Evolutionary conservation across 37 sponge, comb jelly and placozoan species (phyloP).

Genomic region (Amphimedon queenslandica): DNA sequence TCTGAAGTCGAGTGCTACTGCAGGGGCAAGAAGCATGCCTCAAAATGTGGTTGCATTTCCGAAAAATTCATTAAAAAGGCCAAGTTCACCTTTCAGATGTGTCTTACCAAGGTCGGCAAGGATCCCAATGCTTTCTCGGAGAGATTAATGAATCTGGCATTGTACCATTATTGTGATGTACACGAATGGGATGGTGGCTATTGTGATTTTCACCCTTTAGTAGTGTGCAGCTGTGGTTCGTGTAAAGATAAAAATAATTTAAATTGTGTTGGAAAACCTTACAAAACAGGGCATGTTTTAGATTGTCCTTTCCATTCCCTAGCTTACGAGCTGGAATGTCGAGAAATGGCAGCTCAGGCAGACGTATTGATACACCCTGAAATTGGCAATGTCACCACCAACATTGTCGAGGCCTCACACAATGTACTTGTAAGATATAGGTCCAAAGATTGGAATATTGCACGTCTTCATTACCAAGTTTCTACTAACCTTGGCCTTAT

Average conservation of each 20-base stretch:
- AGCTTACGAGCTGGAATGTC: conserved; percentile 18
- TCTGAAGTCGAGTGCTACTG: conserved; percentile 24
- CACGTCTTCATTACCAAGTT: conserved; percentile 20
- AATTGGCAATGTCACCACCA: conserved; percentile 16
- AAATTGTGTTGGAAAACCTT: conserved; percentile 20
- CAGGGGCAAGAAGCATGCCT: neutral
- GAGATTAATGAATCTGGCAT: neutral
- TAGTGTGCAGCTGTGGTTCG: conserved; percentile 8
- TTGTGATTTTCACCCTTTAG: conserved; percentile 22
- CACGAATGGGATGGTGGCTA: conserved; percentile 14
- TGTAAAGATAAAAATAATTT: conserved; percentile 15
- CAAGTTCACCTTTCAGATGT: neutral
- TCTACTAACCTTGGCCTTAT: conserved; percentile 24
- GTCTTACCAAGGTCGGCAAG: neutral
- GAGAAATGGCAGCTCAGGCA: conserved; percentile 4
- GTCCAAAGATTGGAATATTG: conserved; percentile 3
- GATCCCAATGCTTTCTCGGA: conserved; percentile 1
- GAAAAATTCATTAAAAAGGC: neutral
- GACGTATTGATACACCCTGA: conserved; percentile 11
- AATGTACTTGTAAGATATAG: conserved; percentile 27
- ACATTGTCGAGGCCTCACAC: conserved; percentile 20
- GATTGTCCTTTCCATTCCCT: neutral
- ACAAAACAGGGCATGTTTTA: neutral
- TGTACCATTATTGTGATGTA: conserved; percentile 12
- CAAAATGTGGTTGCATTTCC: conserved; percentile 4